Base-by-base conservation (phyloP, 1,140 invertebrate genomes). In the Adoxophyes honmai region DNA sequence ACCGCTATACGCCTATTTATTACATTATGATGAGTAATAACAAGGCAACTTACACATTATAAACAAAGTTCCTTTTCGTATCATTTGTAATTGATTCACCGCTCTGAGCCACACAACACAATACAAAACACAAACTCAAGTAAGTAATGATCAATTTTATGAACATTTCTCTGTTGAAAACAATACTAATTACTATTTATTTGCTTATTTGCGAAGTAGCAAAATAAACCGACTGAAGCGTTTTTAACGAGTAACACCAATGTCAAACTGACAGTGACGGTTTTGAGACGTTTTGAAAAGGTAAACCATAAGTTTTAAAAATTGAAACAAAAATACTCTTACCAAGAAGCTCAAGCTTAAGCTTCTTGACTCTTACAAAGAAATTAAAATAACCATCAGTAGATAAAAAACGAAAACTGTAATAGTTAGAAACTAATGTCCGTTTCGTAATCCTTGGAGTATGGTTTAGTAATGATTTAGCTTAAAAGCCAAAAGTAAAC, bases 41-140 rank as follows among this genome's bases (percentile, higher is more conserved):
- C 6, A 15, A 37, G 10, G 18, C 5, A 15, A 78, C 77, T 75
- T 73, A 83, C 78, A 66, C 72, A 48, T 77, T 64, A 56, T 83
- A 81, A 57, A 78, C 68, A 78, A 81, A 81, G 7, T 60, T 65
- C 65, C 70, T 78, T 36, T 70, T 57, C 9, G 63, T 61, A 1
- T 44, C 52, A 67, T 78, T 34, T 34, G 15, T 21, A 9, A 6
- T 21, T n/a, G 13, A 8, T 10, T 34, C 14, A 13, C 51, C 34
- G 13, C 34, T 52, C 15, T 52, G 51, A 52, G 11, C 28, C 15
- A 3, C n/a, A 15, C 28, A 34, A 13, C 21, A 18, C 5, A 18
- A 7, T 21, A 44, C 4, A 44, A 44, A 21, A 44, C 16, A n/a
- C n/a, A n/a, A n/a, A 44, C 39, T 18, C 39, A 18, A 11, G 10